Evolutionary conservation across 2,888 invertebrate genomes (phyloP), one percentile per base, ranked within the genome.

Genomic region (Lepidochrysops patricia): DNA sequence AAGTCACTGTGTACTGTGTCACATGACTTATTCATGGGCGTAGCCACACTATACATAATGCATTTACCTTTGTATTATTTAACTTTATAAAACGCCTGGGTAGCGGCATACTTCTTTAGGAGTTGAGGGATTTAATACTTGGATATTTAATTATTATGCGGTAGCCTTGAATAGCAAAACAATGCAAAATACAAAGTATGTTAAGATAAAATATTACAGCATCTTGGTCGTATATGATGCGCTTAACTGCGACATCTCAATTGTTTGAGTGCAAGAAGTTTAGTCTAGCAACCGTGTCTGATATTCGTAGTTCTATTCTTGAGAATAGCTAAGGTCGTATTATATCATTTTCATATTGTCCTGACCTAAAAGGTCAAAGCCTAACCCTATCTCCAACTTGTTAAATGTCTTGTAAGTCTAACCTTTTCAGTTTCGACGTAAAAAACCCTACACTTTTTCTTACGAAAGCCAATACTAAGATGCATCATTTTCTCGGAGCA

Each of bases 1-100:
- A 50, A 50, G 50, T 50, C 26, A n/a, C n/a, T n/a, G n/a, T n/a
- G 26, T 43, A 19, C 43, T 43, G 43, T 43, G 50, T 50, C 50
- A 50, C 13, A 26, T 26, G 25, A 26, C 13, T 50, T 50, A 50
- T 50, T 26, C 50, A 50, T 50, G 26, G 13, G 1, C 50, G 50
- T 5, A 25, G 25, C 50, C 4, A 2, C n/a, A n/a, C n/a, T n/a
- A 49, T 49, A 49, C 49, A 49, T 25, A 49, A 49, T 49, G 25
- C 25, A 25, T 49, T n/a, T 25, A 25, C 26, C 4, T 50, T 26
- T 2, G 19, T 43, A 43, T 43, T 43, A 43, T 23, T 9, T 13
- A 43, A 19, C 12, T 43, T 12, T 23, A 19, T 43, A 9, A 43
- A 37, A 37, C 15, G 29, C n/a, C n/a, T n/a, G 35, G 37, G 5